These are phyloP conservation scores for Tadarida brasiliensis DNA, from an alignment of 2,797 vertebrate genomes.

Conservation along the genomic window DNA sequence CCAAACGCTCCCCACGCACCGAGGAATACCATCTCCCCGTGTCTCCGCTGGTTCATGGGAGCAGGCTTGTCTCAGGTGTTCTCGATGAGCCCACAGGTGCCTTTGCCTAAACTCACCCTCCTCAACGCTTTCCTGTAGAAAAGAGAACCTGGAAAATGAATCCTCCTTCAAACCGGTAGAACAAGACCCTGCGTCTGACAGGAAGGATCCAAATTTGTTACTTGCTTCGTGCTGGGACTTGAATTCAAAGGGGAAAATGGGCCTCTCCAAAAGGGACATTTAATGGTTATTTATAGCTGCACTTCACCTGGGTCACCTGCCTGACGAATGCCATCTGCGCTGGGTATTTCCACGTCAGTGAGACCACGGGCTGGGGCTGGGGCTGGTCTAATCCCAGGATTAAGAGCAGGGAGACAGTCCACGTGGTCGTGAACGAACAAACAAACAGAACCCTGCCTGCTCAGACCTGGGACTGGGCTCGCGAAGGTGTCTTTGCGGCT, in stretches of 20 bases:
- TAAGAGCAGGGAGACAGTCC: background rate
- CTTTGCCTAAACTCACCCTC: slow-evolving; percentile 67
- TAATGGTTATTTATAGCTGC: slow-evolving; percentile 80
- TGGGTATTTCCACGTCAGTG: slow-evolving; percentile 49
- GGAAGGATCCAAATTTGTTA: slow-evolving; percentile 84
- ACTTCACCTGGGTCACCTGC: slow-evolving; percentile 69
- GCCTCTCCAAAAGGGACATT: slow-evolving; percentile 73
- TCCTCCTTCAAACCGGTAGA: slow-evolving; percentile 84
- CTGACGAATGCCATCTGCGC: slow-evolving; percentile 50
- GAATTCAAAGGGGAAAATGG: slow-evolving; percentile 73
- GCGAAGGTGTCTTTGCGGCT: background rate
- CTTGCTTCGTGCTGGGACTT: slow-evolving; percentile 85
- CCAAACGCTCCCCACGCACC: background rate
- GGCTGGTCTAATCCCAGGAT: slow-evolving; percentile 58
- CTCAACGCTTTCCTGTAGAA: slow-evolving; percentile 69
- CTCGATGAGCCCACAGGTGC: background rate
- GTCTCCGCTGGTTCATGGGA: background rate
- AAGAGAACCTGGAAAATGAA: slow-evolving; percentile 71
- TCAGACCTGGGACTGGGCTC: slow-evolving; percentile 50
- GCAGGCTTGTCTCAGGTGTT: background rate
- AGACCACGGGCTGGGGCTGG: background rate
- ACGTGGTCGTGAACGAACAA: slow-evolving; percentile 58
- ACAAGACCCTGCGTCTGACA: slow-evolving; percentile 79
- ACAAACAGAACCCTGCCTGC: background rate
- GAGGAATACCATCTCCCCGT: background rate